Evolutionary conservation across 2,888 invertebrate species (phyloP).

Genomic region (Chrysolina haemoptera): DNA sequence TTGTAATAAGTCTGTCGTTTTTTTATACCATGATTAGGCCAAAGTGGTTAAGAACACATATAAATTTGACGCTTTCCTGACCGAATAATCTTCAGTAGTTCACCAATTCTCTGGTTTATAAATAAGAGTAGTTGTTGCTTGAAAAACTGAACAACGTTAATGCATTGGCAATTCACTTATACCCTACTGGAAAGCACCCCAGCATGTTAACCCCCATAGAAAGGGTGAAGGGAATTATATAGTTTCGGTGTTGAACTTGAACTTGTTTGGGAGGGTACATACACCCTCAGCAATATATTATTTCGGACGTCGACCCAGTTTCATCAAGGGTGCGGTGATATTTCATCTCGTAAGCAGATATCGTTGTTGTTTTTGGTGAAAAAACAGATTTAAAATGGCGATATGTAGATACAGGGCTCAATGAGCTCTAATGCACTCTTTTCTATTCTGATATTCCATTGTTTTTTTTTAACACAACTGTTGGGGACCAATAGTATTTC

Average conservation of each 20-base stretch:
- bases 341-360: constrained; percentile 27
- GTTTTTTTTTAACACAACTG: no score
- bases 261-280: constrained; percentile 39
- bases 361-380: constrained; percentile 21
- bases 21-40: no score
- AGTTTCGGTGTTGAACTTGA: constrained; percentile 41
- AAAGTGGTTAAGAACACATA: background rate
- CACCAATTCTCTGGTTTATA: background rate
- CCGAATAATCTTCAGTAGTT: background rate
- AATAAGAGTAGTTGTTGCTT: constrained; percentile 8
- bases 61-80: background rate
- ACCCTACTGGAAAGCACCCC: constrained; percentile 40
- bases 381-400: no score
- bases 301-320: constrained; percentile 41
- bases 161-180: constrained; percentile 37
- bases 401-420: no score
- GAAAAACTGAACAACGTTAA: constrained; percentile 21
- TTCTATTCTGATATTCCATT: no score
- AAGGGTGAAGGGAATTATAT: constrained; percentile 32
- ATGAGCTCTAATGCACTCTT: no score
- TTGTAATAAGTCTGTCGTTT: no score
- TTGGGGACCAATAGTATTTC: no score
- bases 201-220: constrained; percentile 36
- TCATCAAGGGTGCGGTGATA: constrained; percentile 34
- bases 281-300: constrained; percentile 38